A percentile compares a stretch with the other conserved stretches of the same genome.
Conservation (phyloP, 35 echinoderm and acorn worm genomes). For the Stichopus chloronotus region DNA sequence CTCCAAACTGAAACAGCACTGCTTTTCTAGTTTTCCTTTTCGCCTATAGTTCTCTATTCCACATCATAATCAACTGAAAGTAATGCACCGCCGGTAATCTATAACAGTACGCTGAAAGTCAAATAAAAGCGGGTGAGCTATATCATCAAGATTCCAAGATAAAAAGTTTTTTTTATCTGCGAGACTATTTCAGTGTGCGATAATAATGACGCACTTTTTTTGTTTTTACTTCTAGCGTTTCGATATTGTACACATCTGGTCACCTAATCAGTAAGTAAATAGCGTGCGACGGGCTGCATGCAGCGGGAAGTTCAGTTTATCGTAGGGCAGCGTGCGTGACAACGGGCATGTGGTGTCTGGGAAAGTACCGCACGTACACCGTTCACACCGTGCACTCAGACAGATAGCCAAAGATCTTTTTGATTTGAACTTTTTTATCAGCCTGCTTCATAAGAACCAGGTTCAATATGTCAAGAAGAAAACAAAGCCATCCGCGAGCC, state of each 20-base stretch:
- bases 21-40: no score
- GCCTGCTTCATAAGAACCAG: not conserved
- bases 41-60: no score
- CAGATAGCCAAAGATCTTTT: slow-evolving; percentile 22
- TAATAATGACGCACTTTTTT: no score
- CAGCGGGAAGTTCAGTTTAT: slow-evolving; percentile 27
- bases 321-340: slow-evolving; percentile 25
- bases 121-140: no score
- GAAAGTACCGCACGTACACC: slow-evolving; percentile 53
- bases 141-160: no score
- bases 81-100: no score
- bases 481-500: slow-evolving; percentile 35
- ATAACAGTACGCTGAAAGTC: no score
- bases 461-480: slow-evolving; percentile 48
- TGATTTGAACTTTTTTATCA: not conserved
- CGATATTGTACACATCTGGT: not conserved
- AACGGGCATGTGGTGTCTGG: slow-evolving; percentile 44
- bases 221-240: not conserved
- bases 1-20: no score
- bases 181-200: no score
- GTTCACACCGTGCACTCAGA: not conserved
- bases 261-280: not conserved
- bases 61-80: no score
- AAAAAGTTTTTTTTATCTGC: no score
- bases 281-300: not conserved